Evolutionary conservation across 2,888 invertebrate species (phyloP), one percentile per base, ranked within the genome.

Genomic region (Athrips mouffetella): DNA sequence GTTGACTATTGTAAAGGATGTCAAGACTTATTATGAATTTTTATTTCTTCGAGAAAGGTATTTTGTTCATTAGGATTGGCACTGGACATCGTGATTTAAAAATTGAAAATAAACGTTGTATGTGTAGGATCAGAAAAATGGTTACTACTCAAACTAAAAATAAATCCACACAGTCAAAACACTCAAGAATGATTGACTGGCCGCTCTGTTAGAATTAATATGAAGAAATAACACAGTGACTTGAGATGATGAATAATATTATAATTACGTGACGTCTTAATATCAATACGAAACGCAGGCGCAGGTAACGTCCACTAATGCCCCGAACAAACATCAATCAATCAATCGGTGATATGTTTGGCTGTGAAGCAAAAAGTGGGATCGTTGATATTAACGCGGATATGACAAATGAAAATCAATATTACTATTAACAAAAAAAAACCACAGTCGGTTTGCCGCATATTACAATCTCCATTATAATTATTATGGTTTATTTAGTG

Each of bases 261-360:
- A 73, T 75, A 76, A 79, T 76, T 73, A 70, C 58, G 64, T 52
- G 59, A 70, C 69, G 66, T 80, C 80, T 81, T 78, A 78, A 83
- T 83, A 81, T 80, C 79, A 81, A 80, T 83, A 75, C 70, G 73
- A 73, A 70, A 70, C n/a, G n/a, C n/a, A n/a, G 68, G 63, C 59
- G 49, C 73, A 73, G 76, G 73, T 72, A 70, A 70, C 59, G 59
- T 57, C 67, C 70, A 65, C 75, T 76, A 75, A 79, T 73, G 79
- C 73, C 62, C 59, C 73, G 77, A 81, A 76, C 77, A 81, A 84
- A 86, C 82, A 86, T 74, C 82, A 70, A 87, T 88, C 87, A 82
- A 86, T 86, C 86, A 85, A 71, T 70, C 55, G 52, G 47, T 69
- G 73, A 73, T 75, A 64, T 70, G 69, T 69, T 73, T 67, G 65